Conservation (phyloP, 2,888 invertebrate species). For the Eremobia ochroleuca region DNA sequence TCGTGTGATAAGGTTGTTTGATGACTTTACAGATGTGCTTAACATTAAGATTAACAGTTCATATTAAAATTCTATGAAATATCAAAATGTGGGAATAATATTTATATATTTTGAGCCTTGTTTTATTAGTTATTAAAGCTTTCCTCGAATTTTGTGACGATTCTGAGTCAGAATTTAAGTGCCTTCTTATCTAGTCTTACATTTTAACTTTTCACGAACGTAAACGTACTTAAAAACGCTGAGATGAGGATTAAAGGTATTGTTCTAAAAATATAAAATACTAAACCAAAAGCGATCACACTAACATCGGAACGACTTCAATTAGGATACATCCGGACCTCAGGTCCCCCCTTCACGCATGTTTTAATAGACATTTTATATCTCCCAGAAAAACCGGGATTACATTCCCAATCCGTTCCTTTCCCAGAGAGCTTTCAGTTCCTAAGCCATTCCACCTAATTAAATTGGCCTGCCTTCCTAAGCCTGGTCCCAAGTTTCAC, state of each 20-base stretch:
- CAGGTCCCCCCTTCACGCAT: conserved; percentile 24
- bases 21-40: conserved; percentile 43
- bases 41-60: conserved; percentile 41
- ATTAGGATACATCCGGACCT: conserved; percentile 26
- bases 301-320: conserved; percentile 20
- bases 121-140: conserved; percentile 21
- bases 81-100: conserved; percentile 23
- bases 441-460: conserved; percentile 55
- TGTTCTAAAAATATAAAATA: neutral
- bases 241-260: neutral
- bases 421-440: conserved; percentile 49
- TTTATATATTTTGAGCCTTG: conserved; percentile 12
- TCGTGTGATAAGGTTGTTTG: conserved; percentile 50
- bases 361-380: conserved; percentile 54
- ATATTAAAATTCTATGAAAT: conserved; percentile 38
- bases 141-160: neutral
- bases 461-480: conserved; percentile 50
- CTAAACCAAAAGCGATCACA: conserved; percentile 22
- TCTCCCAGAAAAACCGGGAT: conserved; percentile 48
- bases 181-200: neutral
- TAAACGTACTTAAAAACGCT: neutral
- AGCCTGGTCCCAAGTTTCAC: conserved; percentile 41
- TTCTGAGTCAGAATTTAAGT: conserved; percentile 1
- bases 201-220: neutral
- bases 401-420: conserved; percentile 52